These are phyloP conservation scores for Teleogryllus oceanicus DNA, from an alignment of 2,888 invertebrate genomes.

Conservation along the genomic window DNA sequence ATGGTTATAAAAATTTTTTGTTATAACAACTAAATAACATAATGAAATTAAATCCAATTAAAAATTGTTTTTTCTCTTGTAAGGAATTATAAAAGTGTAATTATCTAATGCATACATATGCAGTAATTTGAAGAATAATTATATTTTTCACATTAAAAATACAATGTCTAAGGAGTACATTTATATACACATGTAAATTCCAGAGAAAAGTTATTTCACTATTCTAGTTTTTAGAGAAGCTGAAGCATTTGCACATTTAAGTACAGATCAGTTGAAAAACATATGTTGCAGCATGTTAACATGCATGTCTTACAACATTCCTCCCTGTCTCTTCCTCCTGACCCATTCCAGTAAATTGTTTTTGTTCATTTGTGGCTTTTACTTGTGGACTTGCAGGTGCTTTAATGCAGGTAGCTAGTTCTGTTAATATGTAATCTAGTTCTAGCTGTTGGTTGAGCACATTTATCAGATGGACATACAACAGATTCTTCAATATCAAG, in stretches of 20 bases:
- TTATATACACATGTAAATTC: too few species aligned
- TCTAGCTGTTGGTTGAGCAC: slow-evolving; percentile 18
- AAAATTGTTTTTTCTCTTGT: too few species aligned
- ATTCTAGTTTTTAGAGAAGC: not conserved
- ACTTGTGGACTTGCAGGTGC: slow-evolving; percentile 31
- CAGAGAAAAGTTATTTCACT: too few species aligned
- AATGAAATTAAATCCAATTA: too few species aligned
- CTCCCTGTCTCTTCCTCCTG: not conserved
- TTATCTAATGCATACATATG: too few species aligned
- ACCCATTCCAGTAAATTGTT: not conserved
- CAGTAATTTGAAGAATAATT: too few species aligned
- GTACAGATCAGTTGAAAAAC: not conserved
- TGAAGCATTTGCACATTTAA: not conserved
- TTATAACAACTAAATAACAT: too few species aligned
- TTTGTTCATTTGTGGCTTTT: slow-evolving; percentile 26
- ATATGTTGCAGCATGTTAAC: not conserved
- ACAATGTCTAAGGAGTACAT: too few species aligned
- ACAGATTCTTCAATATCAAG: slow-evolving; percentile 21
- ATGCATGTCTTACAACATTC: not conserved
- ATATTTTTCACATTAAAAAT: too few species aligned
- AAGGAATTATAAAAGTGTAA: too few species aligned
- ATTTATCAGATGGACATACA: slow-evolving; percentile 21
- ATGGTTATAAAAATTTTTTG: too few species aligned
- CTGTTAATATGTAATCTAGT: slow-evolving; percentile 24
- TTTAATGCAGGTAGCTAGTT: slow-evolving; percentile 28